phyloP scores from a whole-genome alignment of 2,888 invertebrate genomes.

The Eupithecia vulgata region DNA sequence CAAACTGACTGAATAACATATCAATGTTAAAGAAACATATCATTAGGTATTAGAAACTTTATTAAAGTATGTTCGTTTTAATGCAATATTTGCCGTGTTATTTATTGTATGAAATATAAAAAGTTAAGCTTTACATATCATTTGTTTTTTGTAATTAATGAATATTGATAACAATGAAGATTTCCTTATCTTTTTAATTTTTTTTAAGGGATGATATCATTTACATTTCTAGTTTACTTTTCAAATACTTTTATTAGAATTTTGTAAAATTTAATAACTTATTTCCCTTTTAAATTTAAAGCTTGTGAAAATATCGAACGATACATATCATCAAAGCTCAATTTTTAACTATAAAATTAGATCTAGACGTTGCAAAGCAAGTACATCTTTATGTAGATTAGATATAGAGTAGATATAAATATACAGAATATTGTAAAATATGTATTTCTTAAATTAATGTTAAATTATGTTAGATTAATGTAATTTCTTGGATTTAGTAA shows the following conservation, averaged over 20 bases:
- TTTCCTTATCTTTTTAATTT: neutral
- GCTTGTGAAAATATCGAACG: slow-evolving; percentile 57
- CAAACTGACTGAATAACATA: slow-evolving; percentile 32
- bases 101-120: slow-evolving; percentile 3
- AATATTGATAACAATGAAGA: neutral
- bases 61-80: slow-evolving; percentile 4
- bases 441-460: slow-evolving; percentile 43
- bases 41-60: slow-evolving; percentile 9
- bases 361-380: slow-evolving; percentile 77
- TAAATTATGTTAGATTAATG: slow-evolving; percentile 41
- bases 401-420: slow-evolving; percentile 60
- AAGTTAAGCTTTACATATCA: neutral
- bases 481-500: slow-evolving; percentile 39
- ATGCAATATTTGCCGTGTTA: neutral
- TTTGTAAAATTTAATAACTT: slow-evolving; percentile 3
- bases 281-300: slow-evolving; percentile 25
- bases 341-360: slow-evolving; percentile 82
- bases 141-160: neutral
- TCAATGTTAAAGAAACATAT: slow-evolving; percentile 27
- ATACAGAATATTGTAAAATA: slow-evolving; percentile 45
- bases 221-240: neutral
- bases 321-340: slow-evolving; percentile 83
- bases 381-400: slow-evolving; percentile 75
- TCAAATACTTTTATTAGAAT: slow-evolving; percentile 2
- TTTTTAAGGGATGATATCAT: neutral